These are phyloP conservation scores for Calephelis nemesis DNA, from an alignment of 1,140 invertebrate genomes.

Conservation along the genomic window DNA sequence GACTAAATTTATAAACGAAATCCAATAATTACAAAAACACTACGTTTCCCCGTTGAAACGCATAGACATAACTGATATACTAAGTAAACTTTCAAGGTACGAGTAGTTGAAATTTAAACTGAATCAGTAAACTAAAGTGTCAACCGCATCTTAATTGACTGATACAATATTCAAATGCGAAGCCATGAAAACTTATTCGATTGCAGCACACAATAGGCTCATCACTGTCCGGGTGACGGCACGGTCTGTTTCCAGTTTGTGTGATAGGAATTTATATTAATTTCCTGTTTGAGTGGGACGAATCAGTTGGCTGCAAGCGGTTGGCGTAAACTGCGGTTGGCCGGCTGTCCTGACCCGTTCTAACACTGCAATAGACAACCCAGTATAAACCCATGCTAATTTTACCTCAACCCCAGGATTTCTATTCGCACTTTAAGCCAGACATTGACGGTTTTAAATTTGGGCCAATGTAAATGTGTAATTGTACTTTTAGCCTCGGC, in stretches of 20 bases:
- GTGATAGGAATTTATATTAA: slow-evolving; percentile 74
- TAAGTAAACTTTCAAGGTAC: no score
- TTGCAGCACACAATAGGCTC: slow-evolving; percentile 66
- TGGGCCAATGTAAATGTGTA: slow-evolving; percentile 20
- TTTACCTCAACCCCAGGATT: slow-evolving; percentile 58
- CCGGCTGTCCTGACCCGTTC: slow-evolving; percentile 54
- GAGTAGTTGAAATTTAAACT: no score
- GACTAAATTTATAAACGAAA: no score
- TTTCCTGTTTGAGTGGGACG: slow-evolving; percentile 63
- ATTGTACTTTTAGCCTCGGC: no score
- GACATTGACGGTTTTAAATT: slow-evolving; percentile 38
- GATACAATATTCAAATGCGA: slow-evolving; percentile 52
- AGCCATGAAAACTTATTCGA: slow-evolving; percentile 52
- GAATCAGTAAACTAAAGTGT: no score
- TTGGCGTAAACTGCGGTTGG: slow-evolving; percentile 60
- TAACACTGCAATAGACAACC: slow-evolving; percentile 64
- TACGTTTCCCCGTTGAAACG: no score
- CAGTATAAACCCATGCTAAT: slow-evolving; percentile 66
- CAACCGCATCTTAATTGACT: slow-evolving; percentile 34
- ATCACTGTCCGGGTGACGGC: slow-evolving; percentile 52
- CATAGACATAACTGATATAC: no score
- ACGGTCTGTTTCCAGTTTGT: slow-evolving; percentile 51
- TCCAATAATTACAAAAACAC: no score
- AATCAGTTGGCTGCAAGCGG: slow-evolving; percentile 58
- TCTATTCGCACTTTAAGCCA: slow-evolving; percentile 49